phyloP scores from a whole-genome alignment of 1,140 invertebrate species.

The Calliphora vicina region DNA sequence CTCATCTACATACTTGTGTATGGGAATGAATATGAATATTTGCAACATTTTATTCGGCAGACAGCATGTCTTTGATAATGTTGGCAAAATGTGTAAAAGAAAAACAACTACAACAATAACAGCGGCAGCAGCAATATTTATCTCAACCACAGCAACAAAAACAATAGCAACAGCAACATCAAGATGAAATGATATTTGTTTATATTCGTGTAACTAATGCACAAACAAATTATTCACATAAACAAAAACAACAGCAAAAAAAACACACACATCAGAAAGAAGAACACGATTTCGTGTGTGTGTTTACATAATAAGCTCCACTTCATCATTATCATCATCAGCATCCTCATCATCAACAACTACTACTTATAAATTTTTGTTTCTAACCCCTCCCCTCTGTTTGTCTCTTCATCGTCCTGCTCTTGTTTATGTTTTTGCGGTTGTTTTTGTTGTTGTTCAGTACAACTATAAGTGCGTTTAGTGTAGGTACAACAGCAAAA shows the following conservation, averaged over 20 bases:
- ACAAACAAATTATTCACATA: background rate
- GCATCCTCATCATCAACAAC: background rate
- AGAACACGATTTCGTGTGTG: background rate
- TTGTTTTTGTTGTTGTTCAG: background rate
- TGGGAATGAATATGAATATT: too few relatives aligned
- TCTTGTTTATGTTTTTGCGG: background rate
- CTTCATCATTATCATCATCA: background rate
- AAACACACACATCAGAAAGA: too few relatives aligned
- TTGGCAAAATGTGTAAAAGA: background rate
- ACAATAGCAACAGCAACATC: background rate
- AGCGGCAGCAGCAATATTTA: background rate
- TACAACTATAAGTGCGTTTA: background rate
- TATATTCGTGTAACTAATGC: background rate
- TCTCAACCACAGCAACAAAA: background rate
- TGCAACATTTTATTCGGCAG: background rate
- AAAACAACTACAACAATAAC: background rate
- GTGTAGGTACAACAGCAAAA: background rate
- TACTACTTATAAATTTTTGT: background rate
- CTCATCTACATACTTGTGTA: too few relatives aligned
- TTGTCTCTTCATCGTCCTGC: background rate
- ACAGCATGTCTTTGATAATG: background rate
- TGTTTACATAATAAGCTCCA: background rate
- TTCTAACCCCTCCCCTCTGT: background rate
- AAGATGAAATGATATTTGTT: background rate
- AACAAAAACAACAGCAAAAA: background rate